Percentiles rank a stretch among this genome's conserved stretches.
Conservation (phyloP, 2,888 invertebrate species). For the Coenonympha arcania region DNA sequence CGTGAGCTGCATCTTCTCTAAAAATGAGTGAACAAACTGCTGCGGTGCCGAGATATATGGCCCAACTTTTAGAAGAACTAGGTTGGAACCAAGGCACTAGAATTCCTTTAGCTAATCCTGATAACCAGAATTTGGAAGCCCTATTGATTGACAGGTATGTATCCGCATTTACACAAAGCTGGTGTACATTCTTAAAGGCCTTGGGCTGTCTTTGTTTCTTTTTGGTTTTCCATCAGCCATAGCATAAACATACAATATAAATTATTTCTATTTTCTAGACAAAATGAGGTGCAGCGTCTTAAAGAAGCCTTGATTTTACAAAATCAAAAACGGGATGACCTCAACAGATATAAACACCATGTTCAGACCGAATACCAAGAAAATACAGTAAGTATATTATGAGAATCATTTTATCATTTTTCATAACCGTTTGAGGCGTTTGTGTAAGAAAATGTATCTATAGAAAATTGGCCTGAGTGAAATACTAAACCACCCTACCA, state of each 20-base stretch:
- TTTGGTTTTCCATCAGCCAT: no score
- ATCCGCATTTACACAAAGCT: no score
- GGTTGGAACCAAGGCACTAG: slow-evolving; percentile 86
- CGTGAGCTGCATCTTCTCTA: background rate
- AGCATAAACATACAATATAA: no score
- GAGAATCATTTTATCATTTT: no score
- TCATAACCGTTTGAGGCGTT: no score
- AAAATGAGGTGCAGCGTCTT: slow-evolving; percentile 60
- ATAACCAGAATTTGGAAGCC: slow-evolving; percentile 73
- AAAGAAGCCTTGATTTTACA: slow-evolving; percentile 55
- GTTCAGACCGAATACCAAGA: slow-evolving; percentile 66
- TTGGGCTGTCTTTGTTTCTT: no score
- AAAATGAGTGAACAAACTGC: slow-evolving; percentile 41
- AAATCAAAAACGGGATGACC: slow-evolving; percentile 57
- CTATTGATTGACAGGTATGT: slow-evolving; percentile 52
- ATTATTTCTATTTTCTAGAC: no score
- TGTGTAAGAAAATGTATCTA: no score
- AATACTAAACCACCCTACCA: no score
- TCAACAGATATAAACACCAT: slow-evolving; percentile 60
- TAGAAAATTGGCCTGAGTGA: no score
- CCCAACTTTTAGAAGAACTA: slow-evolving; percentile 78
- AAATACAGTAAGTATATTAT: slow-evolving; percentile 52
- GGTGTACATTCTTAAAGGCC: background rate
- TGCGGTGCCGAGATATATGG: slow-evolving; percentile 65
- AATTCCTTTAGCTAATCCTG: slow-evolving; percentile 84